Percentiles rank a stretch among this genome's conserved stretches.
Evolutionary conservation across 2,113 vertebrate genomes (phyloP).

Genomic region (Malurus alboscapulatus): DNA sequence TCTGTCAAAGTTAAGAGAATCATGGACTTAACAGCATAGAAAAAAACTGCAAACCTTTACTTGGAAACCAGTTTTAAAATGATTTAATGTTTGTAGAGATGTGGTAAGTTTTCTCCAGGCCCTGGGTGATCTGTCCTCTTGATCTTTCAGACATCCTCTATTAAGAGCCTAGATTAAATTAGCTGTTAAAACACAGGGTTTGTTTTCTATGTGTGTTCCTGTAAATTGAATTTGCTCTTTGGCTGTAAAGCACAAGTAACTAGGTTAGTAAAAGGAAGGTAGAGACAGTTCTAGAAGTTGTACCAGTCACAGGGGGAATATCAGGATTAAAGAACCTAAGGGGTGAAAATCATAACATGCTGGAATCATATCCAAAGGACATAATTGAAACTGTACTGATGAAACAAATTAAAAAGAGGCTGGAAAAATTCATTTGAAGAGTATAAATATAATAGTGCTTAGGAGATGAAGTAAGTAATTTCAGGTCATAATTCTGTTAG

Average conservation of each 20-base stretch:
- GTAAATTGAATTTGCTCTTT: constrained; percentile 1
- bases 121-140: not conserved
- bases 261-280: not conserved
- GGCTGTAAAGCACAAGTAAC: not conserved
- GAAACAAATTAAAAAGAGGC: not conserved
- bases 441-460: not conserved
- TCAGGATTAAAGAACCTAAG: not conserved
- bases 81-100: not conserved
- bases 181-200: not conserved
- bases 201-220: not conserved
- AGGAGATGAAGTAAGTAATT: not conserved
- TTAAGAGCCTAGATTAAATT: constrained; percentile 2
- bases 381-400: not conserved
- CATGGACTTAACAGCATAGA: not conserved
- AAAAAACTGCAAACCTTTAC: not conserved
- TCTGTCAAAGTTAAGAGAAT: not conserved
- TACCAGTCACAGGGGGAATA: not conserved
- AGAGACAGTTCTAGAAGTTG: not conserved
- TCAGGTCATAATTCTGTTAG: not conserved
- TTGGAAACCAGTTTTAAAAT: not conserved
- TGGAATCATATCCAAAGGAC: not conserved
- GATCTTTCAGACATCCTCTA: not conserved
- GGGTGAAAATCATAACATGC: not conserved
- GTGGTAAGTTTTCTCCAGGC: not conserved
- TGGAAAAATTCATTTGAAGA: not conserved